A percentile compares a stretch with the other conserved stretches of the same genome.
Conservation (phyloP, 2,797 vertebrate genomes). For the Tangara arthus region DNA sequence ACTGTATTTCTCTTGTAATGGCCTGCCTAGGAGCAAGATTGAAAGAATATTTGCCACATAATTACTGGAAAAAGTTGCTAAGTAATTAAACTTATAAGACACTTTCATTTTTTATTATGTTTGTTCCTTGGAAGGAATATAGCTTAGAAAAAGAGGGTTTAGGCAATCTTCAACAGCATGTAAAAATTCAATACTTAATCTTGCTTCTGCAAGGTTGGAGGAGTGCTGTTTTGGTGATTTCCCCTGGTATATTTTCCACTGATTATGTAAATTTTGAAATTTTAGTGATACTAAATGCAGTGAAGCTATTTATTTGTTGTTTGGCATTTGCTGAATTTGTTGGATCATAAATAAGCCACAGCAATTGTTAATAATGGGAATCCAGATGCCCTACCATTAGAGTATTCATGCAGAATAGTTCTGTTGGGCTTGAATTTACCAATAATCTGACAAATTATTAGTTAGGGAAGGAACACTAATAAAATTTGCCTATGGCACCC, state of each 20-base stretch:
- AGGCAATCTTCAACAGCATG: background rate
- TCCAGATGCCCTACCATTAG: background rate
- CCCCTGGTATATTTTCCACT: background rate
- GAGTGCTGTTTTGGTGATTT: background rate
- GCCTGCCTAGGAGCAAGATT: background rate
- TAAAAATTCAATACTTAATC: background rate
- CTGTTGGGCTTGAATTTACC: background rate
- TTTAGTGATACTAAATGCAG: background rate
- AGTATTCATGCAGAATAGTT: background rate
- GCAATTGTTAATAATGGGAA: background rate
- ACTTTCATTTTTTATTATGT: background rate
- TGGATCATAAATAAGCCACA: background rate
- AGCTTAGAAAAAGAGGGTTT: background rate
- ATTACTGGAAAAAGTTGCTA: background rate
- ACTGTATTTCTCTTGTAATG: background rate
- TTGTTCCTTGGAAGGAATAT: background rate
- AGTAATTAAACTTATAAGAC: background rate
- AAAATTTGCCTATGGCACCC: background rate
- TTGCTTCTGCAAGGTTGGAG: background rate
- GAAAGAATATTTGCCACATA: background rate
- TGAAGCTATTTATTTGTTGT: background rate
- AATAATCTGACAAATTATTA: background rate
- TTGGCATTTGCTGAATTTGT: background rate
- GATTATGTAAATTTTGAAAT: background rate
- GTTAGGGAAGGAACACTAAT: background rate